Evolutionary conservation across 2,888 invertebrate genomes (phyloP).

Genomic region (Drosophila austrosaltans): DNA sequence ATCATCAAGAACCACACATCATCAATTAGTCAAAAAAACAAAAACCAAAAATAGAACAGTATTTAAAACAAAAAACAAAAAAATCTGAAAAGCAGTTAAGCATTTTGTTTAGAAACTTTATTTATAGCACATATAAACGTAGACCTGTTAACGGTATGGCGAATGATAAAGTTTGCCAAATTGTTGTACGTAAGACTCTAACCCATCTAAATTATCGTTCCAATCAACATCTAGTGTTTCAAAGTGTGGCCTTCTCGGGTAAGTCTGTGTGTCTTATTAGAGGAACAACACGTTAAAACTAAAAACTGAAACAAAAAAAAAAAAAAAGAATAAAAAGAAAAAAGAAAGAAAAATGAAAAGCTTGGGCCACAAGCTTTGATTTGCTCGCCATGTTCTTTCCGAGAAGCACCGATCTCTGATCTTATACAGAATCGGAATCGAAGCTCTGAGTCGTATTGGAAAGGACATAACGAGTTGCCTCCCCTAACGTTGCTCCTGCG

Average conservation of each 20-base stretch:
- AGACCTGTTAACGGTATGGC: slow-evolving; percentile 34
- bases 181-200: slow-evolving; percentile 82
- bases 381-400: slow-evolving; percentile 26
- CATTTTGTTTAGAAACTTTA: slow-evolving; percentile 33
- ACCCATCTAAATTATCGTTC: slow-evolving; percentile 83
- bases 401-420: neutral
- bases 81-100: slow-evolving; percentile 9
- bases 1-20: slow-evolving; percentile 7
- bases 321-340: slow-evolving; percentile 8
- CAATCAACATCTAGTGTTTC: slow-evolving; percentile 90
- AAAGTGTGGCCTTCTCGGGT: slow-evolving; percentile 98
- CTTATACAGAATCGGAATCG: no score
- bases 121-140: slow-evolving; percentile 45
- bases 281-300: slow-evolving; percentile 31
- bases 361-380: slow-evolving; percentile 12
- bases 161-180: slow-evolving; percentile 68
- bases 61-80: neutral
- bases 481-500: slow-evolving; percentile 38
- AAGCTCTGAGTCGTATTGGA: neutral
- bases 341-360: neutral
- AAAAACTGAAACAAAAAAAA: slow-evolving; percentile 9
- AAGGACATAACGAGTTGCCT: slow-evolving; percentile 5
- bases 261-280: slow-evolving; percentile 84
- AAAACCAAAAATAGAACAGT: neutral
- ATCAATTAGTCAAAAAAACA: neutral